Percentiles rank a stretch among this genome's conserved stretches.
These are phyloP conservation scores for Butastur rufipennis DNA, from an alignment of 2,113 vertebrate genomes.

Conservation along the genomic window DNA sequence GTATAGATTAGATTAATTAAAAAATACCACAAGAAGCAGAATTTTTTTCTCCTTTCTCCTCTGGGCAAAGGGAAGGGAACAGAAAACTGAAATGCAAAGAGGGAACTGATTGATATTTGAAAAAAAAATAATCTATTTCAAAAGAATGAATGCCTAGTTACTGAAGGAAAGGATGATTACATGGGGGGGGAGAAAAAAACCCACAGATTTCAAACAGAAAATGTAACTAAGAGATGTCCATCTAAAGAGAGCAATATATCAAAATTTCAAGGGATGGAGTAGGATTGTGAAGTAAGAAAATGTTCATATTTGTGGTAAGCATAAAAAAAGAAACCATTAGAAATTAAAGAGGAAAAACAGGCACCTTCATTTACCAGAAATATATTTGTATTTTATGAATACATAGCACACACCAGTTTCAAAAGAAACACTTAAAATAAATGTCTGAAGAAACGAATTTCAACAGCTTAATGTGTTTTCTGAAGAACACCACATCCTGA, in stretches of 20 bases:
- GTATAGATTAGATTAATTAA: neutral
- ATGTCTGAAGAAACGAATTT: neutral
- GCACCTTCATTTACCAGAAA: neutral
- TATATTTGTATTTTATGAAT: neutral
- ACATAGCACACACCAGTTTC: fast-evolving
- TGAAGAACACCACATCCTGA: neutral
- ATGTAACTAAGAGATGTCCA: neutral
- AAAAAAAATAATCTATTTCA: neutral
- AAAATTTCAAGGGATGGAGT: neutral
- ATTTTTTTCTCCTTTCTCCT: neutral
- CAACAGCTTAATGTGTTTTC: neutral
- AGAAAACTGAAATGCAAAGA: neutral
- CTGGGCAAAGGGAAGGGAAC: neutral
- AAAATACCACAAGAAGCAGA: neutral
- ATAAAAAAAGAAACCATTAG: neutral
- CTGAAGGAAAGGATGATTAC: neutral
- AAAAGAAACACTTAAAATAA: neutral
- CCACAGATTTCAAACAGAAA: neutral
- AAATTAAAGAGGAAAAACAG: neutral
- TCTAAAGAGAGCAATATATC: neutral
- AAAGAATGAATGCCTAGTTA: neutral
- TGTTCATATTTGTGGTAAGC: neutral
- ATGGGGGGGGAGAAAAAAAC: neutral
- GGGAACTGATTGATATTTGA: neutral
- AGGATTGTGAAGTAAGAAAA: neutral